Conservation (phyloP, 2,888 invertebrate species). For the Selenia dentaria region DNA sequence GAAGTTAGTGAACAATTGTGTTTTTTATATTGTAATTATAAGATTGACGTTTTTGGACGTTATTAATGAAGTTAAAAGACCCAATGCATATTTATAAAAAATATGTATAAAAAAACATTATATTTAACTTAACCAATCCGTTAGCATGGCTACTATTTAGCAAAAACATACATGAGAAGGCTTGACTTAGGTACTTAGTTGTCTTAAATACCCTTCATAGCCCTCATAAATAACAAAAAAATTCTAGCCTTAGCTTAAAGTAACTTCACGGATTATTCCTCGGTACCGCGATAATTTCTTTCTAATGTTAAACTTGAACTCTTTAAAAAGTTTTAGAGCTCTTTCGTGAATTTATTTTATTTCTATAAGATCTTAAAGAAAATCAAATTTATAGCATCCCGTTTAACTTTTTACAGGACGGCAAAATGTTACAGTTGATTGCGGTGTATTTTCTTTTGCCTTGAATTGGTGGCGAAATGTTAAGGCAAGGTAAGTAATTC, state of each 20-base stretch:
- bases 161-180: too few relatives aligned
- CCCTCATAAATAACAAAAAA: neutral
- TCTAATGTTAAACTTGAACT: conserved; percentile 66
- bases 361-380: conserved; percentile 59
- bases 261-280: conserved; percentile 69
- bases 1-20: too few relatives aligned
- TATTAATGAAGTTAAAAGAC: too few relatives aligned
- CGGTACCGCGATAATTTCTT: conserved; percentile 66
- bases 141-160: too few relatives aligned
- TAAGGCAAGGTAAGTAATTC: too few relatives aligned
- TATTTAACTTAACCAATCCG: too few relatives aligned
- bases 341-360: conserved; percentile 58
- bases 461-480: neutral
- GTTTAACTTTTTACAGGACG: conserved; percentile 44
- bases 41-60: too few relatives aligned
- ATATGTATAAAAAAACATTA: too few relatives aligned
- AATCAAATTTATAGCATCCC: conserved; percentile 57
- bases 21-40: too few relatives aligned
- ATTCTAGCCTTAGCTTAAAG: conserved; percentile 29
- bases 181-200: too few relatives aligned
- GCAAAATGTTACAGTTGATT: conserved; percentile 14
- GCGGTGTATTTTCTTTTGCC: neutral
- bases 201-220: neutral
- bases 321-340: conserved; percentile 56
- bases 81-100: too few relatives aligned